Evolutionary conservation across 2,113 vertebrate species (phyloP).

Genomic region (Steatornis caripensis): DNA sequence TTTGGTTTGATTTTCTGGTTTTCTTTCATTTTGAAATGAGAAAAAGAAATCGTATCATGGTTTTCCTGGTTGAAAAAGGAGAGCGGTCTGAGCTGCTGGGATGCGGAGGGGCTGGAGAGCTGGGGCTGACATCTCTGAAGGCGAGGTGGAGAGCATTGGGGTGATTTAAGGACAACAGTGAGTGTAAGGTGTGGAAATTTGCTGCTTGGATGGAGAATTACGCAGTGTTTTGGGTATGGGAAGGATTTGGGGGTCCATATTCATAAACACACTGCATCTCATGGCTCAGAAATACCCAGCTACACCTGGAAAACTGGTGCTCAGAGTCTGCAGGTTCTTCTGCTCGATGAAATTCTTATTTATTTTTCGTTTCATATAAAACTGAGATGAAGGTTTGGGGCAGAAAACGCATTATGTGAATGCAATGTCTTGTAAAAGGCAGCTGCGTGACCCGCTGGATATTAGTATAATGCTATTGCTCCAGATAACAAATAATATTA

Average conservation of each 20-base stretch:
- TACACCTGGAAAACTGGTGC: neutral
- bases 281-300: neutral
- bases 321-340: neutral
- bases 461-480: neutral
- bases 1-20: neutral
- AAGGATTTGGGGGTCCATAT: neutral
- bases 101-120: neutral
- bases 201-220: neutral
- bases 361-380: neutral
- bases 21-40: neutral
- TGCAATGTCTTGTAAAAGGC: neutral
- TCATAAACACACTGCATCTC: neutral
- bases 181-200: neutral
- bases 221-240: neutral
- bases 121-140: neutral
- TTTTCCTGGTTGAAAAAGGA: neutral
- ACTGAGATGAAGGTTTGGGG: neutral
- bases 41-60: rapidly evolving
- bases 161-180: neutral
- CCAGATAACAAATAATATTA: neutral
- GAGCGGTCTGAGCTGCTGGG: neutral
- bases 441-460: neutral
- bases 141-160: neutral
- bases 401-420: neutral
- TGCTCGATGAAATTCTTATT: neutral